Evolutionary conservation across 2,797 vertebrate genomes (phyloP).

Genomic region (Chaunax sp.): DNA sequence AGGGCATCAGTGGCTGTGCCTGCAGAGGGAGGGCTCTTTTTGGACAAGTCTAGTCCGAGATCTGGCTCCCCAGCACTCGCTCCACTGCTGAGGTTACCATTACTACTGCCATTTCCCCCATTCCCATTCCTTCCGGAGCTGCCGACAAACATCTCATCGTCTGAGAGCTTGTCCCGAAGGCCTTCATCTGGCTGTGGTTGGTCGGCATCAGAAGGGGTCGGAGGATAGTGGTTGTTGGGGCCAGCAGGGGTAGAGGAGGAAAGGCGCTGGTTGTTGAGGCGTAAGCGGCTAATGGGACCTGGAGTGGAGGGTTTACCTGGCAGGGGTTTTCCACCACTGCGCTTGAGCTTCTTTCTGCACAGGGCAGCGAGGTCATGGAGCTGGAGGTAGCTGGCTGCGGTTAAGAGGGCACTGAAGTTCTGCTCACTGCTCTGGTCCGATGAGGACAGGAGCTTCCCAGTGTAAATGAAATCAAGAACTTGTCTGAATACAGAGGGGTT

Average conservation of each 20-base stretch:
- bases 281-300: constrained; percentile 79
- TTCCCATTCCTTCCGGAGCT: constrained; percentile 84
- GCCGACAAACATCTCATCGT: constrained; percentile 91
- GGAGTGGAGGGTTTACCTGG: constrained; percentile 86
- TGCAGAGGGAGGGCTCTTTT: constrained; percentile 89
- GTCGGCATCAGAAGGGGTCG: constrained; percentile 75
- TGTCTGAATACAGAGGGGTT: constrained; percentile 96
- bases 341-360: constrained; percentile 96
- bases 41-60: constrained; percentile 95
- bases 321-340: constrained; percentile 87
- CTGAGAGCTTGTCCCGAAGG: constrained; percentile 88
- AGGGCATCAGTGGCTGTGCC: constrained; percentile 88
- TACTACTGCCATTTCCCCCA: constrained; percentile 74
- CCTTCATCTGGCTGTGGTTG: constrained; percentile 81
- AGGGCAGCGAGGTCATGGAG: constrained; percentile 96
- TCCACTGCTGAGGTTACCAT: constrained; percentile 87
- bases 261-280: constrained; percentile 90
- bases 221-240: constrained; percentile 87
- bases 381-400: constrained; percentile 99
- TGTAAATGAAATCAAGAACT: constrained; percentile 99
- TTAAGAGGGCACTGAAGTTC: constrained; percentile 94
- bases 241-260: constrained; percentile 84
- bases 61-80: constrained; percentile 84
- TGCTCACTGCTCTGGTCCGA: constrained; percentile 92
- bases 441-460: constrained; percentile 92